Conservation (phyloP, 2,113 vertebrate genomes). For the Rafetus swinhoei region DNA sequence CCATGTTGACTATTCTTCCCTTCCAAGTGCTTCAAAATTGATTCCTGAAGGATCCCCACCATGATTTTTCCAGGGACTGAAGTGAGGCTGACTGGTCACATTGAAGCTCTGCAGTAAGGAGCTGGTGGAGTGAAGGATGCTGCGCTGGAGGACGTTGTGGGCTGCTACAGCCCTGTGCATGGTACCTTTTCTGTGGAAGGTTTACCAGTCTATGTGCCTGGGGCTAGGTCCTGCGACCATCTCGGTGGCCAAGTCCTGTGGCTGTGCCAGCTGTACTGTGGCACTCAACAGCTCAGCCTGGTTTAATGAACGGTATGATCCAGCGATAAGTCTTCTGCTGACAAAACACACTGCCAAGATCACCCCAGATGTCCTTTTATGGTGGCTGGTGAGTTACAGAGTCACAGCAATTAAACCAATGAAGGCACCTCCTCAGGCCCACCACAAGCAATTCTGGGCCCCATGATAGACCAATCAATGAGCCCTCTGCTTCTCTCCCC, state of each 20-base stretch:
- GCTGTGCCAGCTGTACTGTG: conserved; percentile 51
- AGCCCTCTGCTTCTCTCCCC: no score
- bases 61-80: no score
- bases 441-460: no score
- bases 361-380: conserved; percentile 59
- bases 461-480: no score
- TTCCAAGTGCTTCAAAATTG: no score
- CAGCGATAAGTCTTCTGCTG: conserved; percentile 70
- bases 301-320: conserved; percentile 79
- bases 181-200: conserved; percentile 39
- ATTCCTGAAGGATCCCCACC: no score
- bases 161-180: conserved; percentile 20
- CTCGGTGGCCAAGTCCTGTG: background rate
- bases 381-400: conserved; percentile 85
- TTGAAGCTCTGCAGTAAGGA: background rate
- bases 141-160: background rate
- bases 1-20: no score
- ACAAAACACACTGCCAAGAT: conserved; percentile 28
- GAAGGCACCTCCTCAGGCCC: rapidly evolving
- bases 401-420: rapidly evolving
- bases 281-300: conserved; percentile 39
- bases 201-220: background rate
- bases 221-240: background rate
- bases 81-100: no score
- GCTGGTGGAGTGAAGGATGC: background rate